Evolutionary conservation across 1,140 invertebrate species (phyloP).

Genomic region (Tetragnatha versicolor): DNA sequence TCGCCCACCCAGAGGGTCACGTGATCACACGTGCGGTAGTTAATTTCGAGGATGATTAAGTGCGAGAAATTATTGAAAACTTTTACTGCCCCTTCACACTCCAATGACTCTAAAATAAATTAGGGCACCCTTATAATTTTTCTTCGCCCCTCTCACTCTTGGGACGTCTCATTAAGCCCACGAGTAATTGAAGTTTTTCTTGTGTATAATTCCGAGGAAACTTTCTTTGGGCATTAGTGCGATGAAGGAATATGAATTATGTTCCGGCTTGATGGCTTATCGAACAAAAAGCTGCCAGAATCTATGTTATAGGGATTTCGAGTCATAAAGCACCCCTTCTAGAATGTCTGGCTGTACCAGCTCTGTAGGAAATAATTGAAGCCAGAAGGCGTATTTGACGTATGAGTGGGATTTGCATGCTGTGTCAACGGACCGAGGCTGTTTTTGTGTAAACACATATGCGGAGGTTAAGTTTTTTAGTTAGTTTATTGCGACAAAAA

Average conservation of each 20-base stretch:
- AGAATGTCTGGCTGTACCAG: too few species aligned
- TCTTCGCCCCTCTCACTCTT: slow-evolving; percentile 15
- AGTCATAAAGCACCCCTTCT: too few species aligned
- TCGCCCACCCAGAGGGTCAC: background rate
- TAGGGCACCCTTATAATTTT: slow-evolving; percentile 48
- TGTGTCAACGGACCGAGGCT: too few species aligned
- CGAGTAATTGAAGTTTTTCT: slow-evolving; percentile 53
- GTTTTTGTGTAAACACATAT: too few species aligned
- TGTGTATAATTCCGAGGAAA: slow-evolving; percentile 51
- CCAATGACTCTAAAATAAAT: slow-evolving; percentile 53
- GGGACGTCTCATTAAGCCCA: slow-evolving; percentile 44
- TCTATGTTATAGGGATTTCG: too few species aligned
- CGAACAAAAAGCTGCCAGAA: slow-evolving; percentile 21
- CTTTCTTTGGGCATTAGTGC: slow-evolving; percentile 36
- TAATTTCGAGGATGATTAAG: slow-evolving; percentile 54
- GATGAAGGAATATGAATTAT: slow-evolving; percentile 47
- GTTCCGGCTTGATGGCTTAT: slow-evolving; percentile 27
- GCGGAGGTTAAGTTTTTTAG: too few species aligned
- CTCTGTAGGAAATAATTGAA: too few species aligned
- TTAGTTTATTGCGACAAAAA: too few species aligned
- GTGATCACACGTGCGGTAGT: slow-evolving; percentile 33
- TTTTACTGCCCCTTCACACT: slow-evolving; percentile 53
- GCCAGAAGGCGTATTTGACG: too few species aligned
- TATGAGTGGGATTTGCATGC: too few species aligned
- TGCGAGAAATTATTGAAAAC: slow-evolving; percentile 53